A percentile compares a stretch with the other conserved stretches of the same genome.
Evolutionary conservation across 1,140 invertebrate genomes (phyloP).

Genomic region (Procambarus virginalis): DNA sequence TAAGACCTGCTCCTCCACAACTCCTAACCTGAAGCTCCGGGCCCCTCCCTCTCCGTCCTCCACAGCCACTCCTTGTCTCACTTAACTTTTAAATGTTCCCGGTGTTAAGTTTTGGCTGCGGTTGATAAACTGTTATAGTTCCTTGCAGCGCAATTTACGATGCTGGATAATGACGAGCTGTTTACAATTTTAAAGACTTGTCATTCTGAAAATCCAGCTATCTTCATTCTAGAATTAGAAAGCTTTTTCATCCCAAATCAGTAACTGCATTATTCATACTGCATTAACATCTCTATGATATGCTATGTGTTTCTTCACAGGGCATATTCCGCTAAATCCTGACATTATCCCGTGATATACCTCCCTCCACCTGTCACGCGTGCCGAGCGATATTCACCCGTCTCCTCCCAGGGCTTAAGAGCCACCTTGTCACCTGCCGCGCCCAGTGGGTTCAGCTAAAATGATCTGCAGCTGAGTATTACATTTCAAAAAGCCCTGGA

Average conservation of each 20-base stretch:
- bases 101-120: too few species aligned
- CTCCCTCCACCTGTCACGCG: conserved; percentile 1
- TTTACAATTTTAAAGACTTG: too few species aligned
- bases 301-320: conserved; percentile 44
- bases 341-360: conserved; percentile 38
- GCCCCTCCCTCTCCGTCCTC: too few species aligned
- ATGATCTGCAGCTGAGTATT: conserved; percentile 42
- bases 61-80: too few species aligned
- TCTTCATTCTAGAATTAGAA: conserved; percentile 23
- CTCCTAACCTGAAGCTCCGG: too few species aligned
- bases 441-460: conserved; percentile 1
- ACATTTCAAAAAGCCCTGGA: conserved; percentile 62
- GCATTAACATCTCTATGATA: conserved; percentile 61
- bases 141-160: too few species aligned
- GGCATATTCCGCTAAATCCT: conserved; percentile 53
- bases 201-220: neutral
- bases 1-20: too few species aligned
- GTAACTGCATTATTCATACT: conserved; percentile 53
- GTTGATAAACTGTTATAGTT: too few species aligned
- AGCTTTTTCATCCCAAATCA: conserved; percentile 30
- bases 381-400: neutral
- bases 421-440: neutral
- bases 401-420: neutral
- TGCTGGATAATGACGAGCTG: too few species aligned
- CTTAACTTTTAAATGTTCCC: too few species aligned